Evolutionary conservation across 2,888 invertebrate species (phyloP).

Genomic region (Microplitis manilae): DNA sequence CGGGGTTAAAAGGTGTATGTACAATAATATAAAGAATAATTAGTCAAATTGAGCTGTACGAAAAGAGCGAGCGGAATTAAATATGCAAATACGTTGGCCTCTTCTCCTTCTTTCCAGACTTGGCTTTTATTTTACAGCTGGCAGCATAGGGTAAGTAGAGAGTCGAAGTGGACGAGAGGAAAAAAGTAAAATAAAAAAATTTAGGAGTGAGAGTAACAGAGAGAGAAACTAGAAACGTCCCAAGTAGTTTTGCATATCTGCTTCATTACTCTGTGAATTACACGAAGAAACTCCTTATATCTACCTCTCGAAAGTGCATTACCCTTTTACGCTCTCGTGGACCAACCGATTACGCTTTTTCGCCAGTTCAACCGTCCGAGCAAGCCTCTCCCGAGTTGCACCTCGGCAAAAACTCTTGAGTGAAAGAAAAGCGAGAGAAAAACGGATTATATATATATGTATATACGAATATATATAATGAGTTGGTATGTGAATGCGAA

Average conservation of each 20-base stretch:
- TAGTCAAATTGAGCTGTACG: slow-evolving; percentile 33
- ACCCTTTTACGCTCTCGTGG: slow-evolving; percentile 42
- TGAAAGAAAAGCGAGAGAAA: slow-evolving; percentile 22
- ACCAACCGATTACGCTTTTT: slow-evolving; percentile 43
- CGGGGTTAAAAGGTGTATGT: background rate
- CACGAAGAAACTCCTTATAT: slow-evolving; percentile 52
- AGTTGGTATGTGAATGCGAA: slow-evolving; percentile 31
- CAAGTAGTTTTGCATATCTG: slow-evolving; percentile 61
- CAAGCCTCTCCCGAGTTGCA: slow-evolving; percentile 25
- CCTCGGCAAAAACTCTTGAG: slow-evolving; percentile 22
- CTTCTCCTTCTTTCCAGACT: slow-evolving; percentile 49
- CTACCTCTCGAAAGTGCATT: slow-evolving; percentile 52
- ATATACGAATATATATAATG: slow-evolving; percentile 8
- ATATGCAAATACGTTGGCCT: slow-evolving; percentile 60
- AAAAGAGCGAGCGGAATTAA: slow-evolving; percentile 54
- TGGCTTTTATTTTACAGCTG: slow-evolving; percentile 36
- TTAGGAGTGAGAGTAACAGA: slow-evolving; percentile 18
- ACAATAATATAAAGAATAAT: slow-evolving; percentile 51
- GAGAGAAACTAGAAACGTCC: slow-evolving; percentile 50
- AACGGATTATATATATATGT: background rate
- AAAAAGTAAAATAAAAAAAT: slow-evolving; percentile 8
- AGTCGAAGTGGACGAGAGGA: slow-evolving; percentile 24
- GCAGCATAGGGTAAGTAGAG: background rate
- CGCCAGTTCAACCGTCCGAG: slow-evolving; percentile 34
- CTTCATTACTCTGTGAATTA: slow-evolving; percentile 60